A percentile compares a stretch with the other conserved stretches of the same genome.
Evolutionary conservation across 2,888 invertebrate genomes (phyloP).

Genomic region (Tachystola acroxantha): DNA sequence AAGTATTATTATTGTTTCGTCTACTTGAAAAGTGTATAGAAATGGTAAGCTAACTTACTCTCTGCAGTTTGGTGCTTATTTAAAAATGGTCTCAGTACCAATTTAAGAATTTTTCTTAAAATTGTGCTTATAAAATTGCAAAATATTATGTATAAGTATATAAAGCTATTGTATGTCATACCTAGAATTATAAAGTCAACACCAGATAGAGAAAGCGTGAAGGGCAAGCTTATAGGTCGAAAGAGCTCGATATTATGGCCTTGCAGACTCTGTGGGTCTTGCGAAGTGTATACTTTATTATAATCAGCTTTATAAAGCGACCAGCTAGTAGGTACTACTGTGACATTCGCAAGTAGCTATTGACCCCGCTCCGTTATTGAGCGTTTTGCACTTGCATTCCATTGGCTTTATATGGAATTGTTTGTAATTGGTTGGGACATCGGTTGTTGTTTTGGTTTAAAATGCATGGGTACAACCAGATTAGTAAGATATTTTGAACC

Average conservation of each 20-base stretch:
- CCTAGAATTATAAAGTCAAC: background rate
- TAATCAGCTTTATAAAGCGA: no score
- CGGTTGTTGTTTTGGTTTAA: background rate
- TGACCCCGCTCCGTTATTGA: background rate
- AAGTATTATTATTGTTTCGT: no score
- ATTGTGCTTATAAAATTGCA: no score
- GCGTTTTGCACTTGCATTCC: background rate
- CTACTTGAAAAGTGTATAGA: no score
- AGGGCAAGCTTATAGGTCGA: conserved; percentile 32
- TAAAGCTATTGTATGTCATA: no score
- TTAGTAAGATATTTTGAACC: no score
- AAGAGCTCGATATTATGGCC: conserved; percentile 16
- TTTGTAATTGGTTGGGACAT: background rate
- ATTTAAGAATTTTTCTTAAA: no score
- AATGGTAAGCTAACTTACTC: no score
- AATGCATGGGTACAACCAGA: no score
- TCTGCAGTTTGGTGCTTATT: no score
- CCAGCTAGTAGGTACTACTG: background rate
- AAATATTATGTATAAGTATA: background rate
- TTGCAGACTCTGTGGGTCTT: conserved; percentile 14
- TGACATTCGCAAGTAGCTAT: background rate
- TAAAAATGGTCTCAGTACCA: no score
- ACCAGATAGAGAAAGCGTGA: conserved; percentile 49
- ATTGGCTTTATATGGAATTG: background rate
- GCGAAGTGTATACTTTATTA: no score